phyloP scores from a whole-genome alignment of 1,140 invertebrate genomes.

The Apolygus lucorum region DNA sequence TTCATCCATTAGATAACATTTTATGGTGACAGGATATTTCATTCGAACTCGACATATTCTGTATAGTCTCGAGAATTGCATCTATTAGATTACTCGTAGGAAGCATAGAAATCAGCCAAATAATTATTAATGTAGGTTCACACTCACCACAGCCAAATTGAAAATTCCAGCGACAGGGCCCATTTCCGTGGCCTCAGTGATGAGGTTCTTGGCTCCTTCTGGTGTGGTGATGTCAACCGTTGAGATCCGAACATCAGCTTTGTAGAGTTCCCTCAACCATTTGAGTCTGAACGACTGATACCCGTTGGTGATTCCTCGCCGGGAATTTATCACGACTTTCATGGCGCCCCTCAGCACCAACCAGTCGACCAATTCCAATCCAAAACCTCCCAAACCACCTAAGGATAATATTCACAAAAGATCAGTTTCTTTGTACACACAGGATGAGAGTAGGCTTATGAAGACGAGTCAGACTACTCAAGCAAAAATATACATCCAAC shows the following conservation, averaged over 20 bases:
- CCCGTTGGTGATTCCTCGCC: slow-evolving; percentile 64
- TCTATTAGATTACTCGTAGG: no score
- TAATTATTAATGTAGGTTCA: no score
- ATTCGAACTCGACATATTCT: no score
- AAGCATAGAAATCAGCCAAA: no score
- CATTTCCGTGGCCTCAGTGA: slow-evolving; percentile 47
- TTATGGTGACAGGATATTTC: no score
- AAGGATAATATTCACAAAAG: no score
- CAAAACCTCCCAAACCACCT: slow-evolving; percentile 83
- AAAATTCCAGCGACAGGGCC: slow-evolving; percentile 67
- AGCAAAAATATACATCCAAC: not conserved
- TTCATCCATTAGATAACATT: no score
- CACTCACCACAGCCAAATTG: slow-evolving; percentile 58
- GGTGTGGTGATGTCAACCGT: slow-evolving; percentile 43
- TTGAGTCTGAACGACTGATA: slow-evolving; percentile 60
- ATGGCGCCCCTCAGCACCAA: slow-evolving; percentile 67
- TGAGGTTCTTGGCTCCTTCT: slow-evolving; percentile 45
- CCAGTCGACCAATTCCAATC: slow-evolving; percentile 84
- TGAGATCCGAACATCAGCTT: slow-evolving; percentile 42
- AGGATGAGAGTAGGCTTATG: no score
- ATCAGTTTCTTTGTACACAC: no score
- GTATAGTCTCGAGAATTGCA: no score
- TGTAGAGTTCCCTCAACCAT: slow-evolving; percentile 47
- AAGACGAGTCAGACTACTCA: no score
- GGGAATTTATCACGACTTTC: slow-evolving; percentile 69